Conservation (phyloP, 2,113 vertebrate genomes). For the Anolis sagrei region DNA sequence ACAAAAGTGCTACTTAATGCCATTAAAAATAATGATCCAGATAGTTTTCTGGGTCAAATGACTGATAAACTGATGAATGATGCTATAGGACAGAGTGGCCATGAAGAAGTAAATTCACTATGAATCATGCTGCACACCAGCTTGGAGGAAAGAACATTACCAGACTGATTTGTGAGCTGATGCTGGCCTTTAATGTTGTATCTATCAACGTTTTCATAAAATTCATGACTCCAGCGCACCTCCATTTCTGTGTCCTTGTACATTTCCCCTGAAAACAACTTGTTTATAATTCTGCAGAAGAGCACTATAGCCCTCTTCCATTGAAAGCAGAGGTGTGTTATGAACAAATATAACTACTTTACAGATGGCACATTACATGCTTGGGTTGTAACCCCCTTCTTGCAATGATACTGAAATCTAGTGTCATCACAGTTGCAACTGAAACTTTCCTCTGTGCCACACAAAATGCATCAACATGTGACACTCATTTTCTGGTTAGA, state of each 20-base stretch:
- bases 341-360: neutral
- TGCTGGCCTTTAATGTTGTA: conserved; percentile 62
- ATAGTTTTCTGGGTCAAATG: conserved; percentile 49
- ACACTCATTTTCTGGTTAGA: neutral
- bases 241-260: conserved; percentile 59
- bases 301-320: conserved; percentile 22
- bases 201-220: conserved; percentile 65
- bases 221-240: conserved; percentile 61
- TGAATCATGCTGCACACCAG: conserved; percentile 41
- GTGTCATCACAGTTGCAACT: neutral
- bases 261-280: conserved; percentile 63
- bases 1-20: conserved; percentile 53
- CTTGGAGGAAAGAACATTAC: conserved; percentile 41
- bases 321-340: conserved; percentile 14
- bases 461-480: neutral
- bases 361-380: neutral
- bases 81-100: conserved; percentile 46
- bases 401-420: neutral
- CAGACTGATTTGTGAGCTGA: conserved; percentile 60
- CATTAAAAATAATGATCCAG: conserved; percentile 16
- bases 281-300: conserved; percentile 55
- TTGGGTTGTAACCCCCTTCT: conserved; percentile 14
- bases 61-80: conserved; percentile 55
- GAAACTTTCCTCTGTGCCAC: neutral
- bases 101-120: conserved; percentile 54